phyloP scores from a whole-genome alignment of 2,888 invertebrate genomes.

The Incurvaria masculella region DNA sequence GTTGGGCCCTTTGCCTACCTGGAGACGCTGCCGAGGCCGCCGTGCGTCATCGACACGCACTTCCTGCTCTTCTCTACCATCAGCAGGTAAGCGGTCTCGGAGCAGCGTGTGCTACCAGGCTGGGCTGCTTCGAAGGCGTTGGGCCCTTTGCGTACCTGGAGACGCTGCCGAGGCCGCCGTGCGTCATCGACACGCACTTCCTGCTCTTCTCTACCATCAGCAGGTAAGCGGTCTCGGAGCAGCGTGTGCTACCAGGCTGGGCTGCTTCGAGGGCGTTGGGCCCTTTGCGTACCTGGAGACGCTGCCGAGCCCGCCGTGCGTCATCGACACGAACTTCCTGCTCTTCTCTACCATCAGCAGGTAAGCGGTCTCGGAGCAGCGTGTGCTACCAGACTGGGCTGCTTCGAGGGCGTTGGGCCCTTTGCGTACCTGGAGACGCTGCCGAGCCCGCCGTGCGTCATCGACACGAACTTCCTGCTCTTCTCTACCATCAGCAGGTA shows the following conservation, averaged over 20 bases:
- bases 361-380: conserved; percentile 69
- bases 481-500: conserved; percentile 68
- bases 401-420: conserved; percentile 88
- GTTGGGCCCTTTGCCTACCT: conserved; percentile 87
- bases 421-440: conserved; percentile 88
- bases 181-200: conserved; percentile 84
- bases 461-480: conserved; percentile 78
- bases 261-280: conserved; percentile 90
- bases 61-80: conserved; percentile 72
- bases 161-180: conserved; percentile 81
- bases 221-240: conserved; percentile 74
- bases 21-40: conserved; percentile 83
- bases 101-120: conserved; percentile 81
- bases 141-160: conserved; percentile 89
- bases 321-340: conserved; percentile 81
- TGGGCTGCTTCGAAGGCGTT: conserved; percentile 90
- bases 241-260: conserved; percentile 84
- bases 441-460: conserved; percentile 81
- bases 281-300: conserved; percentile 89
- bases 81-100: conserved; percentile 67
- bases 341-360: conserved; percentile 68
- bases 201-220: conserved; percentile 68
- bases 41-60: conserved; percentile 83
- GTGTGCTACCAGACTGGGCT: conserved; percentile 89
- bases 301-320: conserved; percentile 80